phyloP scores from a whole-genome alignment of 2,113 vertebrate species.

The Paracanthobrama guichenoti region DNA sequence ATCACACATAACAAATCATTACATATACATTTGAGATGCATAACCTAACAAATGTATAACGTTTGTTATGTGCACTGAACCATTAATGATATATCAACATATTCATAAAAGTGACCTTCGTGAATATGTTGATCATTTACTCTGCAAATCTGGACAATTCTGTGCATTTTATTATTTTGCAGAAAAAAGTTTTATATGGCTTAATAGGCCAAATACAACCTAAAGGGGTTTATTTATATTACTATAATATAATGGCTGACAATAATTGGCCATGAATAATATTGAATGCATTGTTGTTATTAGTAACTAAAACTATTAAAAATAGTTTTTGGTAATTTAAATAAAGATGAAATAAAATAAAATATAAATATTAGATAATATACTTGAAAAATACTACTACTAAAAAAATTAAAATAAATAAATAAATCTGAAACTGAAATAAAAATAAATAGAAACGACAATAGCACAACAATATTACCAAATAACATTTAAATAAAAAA shows the following conservation, averaged over 20 bases:
- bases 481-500: not conserved
- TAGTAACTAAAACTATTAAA: not conserved
- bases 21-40: not conserved
- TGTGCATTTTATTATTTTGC: not conserved
- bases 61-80: not conserved
- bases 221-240: not conserved
- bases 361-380: not conserved
- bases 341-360: not conserved
- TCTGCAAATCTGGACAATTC: not conserved
- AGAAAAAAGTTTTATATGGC: not conserved
- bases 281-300: not conserved
- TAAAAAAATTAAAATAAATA: not conserved
- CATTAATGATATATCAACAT: no score
- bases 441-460: not conserved
- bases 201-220: not conserved
- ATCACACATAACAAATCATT: conserved; percentile 8
- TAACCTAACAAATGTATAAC: not conserved
- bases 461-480: not conserved
- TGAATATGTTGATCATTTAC: not conserved
- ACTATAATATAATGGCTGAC: not conserved
- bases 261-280: not conserved
- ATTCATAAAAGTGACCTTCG: not conserved
- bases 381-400: not conserved
- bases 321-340: not conserved
- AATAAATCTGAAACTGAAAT: not conserved